phyloP scores from a whole-genome alignment of 2,797 vertebrate species.

The Corythornis leucogaster region DNA sequence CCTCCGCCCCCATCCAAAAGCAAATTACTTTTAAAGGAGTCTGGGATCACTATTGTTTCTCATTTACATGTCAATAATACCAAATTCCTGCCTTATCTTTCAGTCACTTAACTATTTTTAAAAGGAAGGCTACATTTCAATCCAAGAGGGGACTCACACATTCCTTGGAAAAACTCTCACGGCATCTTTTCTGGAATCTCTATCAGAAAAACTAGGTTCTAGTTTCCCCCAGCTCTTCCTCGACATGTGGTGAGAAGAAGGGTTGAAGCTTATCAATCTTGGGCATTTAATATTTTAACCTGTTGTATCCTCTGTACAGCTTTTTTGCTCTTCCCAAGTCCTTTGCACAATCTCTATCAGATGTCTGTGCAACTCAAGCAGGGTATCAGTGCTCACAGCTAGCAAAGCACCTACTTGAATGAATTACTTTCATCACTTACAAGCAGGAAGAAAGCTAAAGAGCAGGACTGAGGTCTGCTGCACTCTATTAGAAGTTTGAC shows the following conservation, averaged over 20 bases:
- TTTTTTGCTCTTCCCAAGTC: neutral
- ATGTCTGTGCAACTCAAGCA: neutral
- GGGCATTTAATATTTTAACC: neutral
- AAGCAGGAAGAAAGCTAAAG: neutral
- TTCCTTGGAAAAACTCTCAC: neutral
- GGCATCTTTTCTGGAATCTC: neutral
- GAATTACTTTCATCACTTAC: neutral
- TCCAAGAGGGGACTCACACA: neutral
- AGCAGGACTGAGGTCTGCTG: neutral
- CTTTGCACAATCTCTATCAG: neutral
- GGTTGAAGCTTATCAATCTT: neutral
- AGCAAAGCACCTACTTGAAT: neutral
- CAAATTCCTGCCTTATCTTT: slow-evolving; percentile 25
- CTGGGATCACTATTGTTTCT: slow-evolving; percentile 35
- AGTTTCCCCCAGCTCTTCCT: slow-evolving; percentile 39
- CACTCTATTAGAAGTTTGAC: neutral
- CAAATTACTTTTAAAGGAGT: slow-evolving; percentile 57
- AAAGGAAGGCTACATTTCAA: neutral
- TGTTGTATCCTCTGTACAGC: neutral
- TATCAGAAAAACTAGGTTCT: neutral
- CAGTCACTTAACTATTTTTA: neutral
- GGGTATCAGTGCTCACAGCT: neutral
- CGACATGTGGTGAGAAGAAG: neutral
- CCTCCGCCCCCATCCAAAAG: slow-evolving; percentile 35
- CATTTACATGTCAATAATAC: slow-evolving; percentile 48